Conservation (phyloP, 2,888 invertebrate species). For the Therioaphis trifolii region DNA sequence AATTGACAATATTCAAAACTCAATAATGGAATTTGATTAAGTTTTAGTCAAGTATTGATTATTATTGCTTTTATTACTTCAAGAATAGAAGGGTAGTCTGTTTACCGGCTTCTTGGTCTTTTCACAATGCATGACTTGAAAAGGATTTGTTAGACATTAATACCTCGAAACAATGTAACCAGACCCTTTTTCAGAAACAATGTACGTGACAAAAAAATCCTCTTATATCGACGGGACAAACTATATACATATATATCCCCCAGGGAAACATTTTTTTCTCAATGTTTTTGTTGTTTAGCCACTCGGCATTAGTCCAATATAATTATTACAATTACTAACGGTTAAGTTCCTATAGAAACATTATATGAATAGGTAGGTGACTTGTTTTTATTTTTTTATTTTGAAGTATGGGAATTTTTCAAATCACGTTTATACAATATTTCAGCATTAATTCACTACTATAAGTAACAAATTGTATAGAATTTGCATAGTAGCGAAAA, state of each 20-base stretch:
- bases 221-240: slow-evolving; percentile 31
- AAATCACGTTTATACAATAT: neutral
- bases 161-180: slow-evolving; percentile 50
- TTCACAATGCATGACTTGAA: neutral
- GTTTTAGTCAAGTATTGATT: too few species aligned
- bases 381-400: neutral
- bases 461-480: too few species aligned
- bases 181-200: slow-evolving; percentile 40
- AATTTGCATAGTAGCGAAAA: too few species aligned
- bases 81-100: neutral
- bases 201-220: slow-evolving; percentile 18
- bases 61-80: neutral
- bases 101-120: slow-evolving; percentile 19
- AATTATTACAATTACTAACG: slow-evolving; percentile 43
- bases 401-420: neutral
- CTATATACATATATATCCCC: neutral
- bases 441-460: too few species aligned
- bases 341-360: slow-evolving; percentile 32
- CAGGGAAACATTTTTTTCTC: neutral
- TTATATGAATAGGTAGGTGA: neutral
- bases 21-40: too few species aligned
- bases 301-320: slow-evolving; percentile 2
- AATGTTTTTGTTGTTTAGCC: slow-evolving; percentile 27
- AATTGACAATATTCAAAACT: too few species aligned
- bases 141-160: slow-evolving; percentile 44